A percentile compares a stretch with the other conserved stretches of the same genome.
Conservation (phyloP, 1,140 invertebrate genomes). For the Yoshiicerus persimilis region DNA sequence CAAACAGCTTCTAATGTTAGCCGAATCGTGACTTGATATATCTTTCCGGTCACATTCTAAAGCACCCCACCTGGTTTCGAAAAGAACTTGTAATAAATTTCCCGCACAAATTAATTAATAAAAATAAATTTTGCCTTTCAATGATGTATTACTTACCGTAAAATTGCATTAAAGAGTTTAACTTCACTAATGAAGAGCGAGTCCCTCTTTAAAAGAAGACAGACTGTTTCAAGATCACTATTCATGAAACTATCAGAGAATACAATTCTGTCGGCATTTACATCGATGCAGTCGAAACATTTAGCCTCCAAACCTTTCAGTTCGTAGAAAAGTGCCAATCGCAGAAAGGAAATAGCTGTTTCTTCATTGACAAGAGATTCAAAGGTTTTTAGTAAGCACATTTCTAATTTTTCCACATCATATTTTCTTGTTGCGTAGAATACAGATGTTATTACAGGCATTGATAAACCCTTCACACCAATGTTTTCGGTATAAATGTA, state of each 20-base stretch:
- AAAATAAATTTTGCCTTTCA: too few relatives aligned
- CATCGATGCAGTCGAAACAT: neutral
- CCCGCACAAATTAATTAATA: too few relatives aligned
- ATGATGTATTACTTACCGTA: neutral
- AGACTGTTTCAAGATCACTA: neutral
- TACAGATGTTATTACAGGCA: neutral
- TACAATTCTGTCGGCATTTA: neutral
- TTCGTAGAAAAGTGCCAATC: neutral
- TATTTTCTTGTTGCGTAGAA: neutral
- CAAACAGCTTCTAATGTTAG: neutral
- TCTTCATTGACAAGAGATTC: neutral
- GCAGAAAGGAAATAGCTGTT: neutral
- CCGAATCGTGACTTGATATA: neutral
- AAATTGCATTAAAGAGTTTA: neutral
- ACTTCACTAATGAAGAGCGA: neutral
- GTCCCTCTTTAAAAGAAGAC: neutral
- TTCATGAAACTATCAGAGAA: neutral
- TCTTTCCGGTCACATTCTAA: neutral
- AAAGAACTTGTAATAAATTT: too few relatives aligned
- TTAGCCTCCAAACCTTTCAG: neutral
- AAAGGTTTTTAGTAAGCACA: neutral
- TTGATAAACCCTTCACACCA: neutral
- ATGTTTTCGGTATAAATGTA: neutral
- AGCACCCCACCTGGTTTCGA: neutral
- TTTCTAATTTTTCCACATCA: neutral